Percentiles rank a stretch among this genome's conserved stretches.
phyloP scores from a whole-genome alignment of 2,888 invertebrate species.

The Drepanosiphum platanoidis region DNA sequence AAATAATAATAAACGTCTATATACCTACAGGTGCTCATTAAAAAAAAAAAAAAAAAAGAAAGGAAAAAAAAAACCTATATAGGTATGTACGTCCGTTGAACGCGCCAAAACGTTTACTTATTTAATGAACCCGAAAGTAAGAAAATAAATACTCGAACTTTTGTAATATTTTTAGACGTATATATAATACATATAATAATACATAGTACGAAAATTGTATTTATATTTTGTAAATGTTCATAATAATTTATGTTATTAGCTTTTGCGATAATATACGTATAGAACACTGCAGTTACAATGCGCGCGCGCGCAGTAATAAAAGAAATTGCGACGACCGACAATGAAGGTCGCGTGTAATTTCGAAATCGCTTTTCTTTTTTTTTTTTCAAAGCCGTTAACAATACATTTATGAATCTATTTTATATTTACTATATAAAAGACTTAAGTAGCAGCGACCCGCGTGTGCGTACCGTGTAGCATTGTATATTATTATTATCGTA shows the following conservation, averaged over 20 bases:
- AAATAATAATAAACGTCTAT: not conserved
- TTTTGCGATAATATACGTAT: not conserved
- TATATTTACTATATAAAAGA: not conserved
- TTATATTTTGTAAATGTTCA: not conserved
- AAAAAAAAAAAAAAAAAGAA: not conserved
- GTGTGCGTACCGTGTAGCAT: not conserved
- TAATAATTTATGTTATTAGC: slow-evolving; percentile 2
- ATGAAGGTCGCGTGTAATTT: not conserved
- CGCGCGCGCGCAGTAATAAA: not conserved
- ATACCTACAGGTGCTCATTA: not conserved
- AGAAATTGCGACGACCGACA: not conserved
- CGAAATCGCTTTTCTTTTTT: not conserved
- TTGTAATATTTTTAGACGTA: not conserved
- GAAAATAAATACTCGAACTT: slow-evolving; percentile 4
- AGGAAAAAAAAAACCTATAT: too few relatives aligned
- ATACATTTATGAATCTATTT: slow-evolving; percentile 18
- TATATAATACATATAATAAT: too few relatives aligned
- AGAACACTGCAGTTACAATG: not conserved
- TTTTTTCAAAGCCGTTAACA: not conserved
- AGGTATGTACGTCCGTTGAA: not conserved
- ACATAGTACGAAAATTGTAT: not conserved
- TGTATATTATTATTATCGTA: not conserved
- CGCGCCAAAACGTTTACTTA: not conserved
- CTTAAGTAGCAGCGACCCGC: not conserved
- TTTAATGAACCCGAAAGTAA: not conserved